phyloP scores from a whole-genome alignment of 2,797 vertebrate species.

The Cossypha polioptera region DNA sequence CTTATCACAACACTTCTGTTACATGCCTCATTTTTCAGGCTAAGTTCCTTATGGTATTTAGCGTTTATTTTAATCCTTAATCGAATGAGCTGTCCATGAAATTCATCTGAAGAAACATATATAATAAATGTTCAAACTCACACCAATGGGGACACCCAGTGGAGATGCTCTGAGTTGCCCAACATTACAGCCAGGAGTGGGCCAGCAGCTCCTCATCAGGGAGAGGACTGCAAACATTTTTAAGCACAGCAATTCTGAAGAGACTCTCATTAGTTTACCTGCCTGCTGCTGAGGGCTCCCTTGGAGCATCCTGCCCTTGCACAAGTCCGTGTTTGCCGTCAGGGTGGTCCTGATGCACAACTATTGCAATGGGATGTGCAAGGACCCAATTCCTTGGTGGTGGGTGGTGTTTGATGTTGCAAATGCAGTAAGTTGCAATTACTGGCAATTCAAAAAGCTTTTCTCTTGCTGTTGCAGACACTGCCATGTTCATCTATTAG shows the following conservation, averaged over 20 bases:
- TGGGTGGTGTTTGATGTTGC: neutral
- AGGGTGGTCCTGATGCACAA: rapidly evolving
- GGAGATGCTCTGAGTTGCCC: neutral
- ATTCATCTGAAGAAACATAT: neutral
- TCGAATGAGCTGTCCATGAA: neutral
- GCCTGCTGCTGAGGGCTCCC: neutral
- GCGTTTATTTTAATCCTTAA: constrained; percentile 22
- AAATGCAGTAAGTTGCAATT: neutral
- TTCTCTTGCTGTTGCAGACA: neutral
- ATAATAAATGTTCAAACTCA: neutral
- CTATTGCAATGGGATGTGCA: neutral
- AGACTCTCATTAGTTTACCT: neutral
- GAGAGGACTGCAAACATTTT: neutral
- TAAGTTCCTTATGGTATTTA: neutral
- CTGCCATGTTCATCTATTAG: neutral
- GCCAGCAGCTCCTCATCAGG: neutral
- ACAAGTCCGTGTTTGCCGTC: rapidly evolving
- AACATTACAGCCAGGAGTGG: rapidly evolving
- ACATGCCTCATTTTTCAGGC: neutral
- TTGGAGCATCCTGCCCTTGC: neutral
- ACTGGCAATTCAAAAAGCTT: neutral
- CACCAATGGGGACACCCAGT: constrained; percentile 58
- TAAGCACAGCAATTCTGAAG: neutral
- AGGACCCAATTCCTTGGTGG: rapidly evolving
- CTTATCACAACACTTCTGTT: constrained; percentile 24